A percentile compares a stretch with the other conserved stretches of the same genome.
Evolutionary conservation across 2,888 invertebrate genomes (phyloP).

Genomic region (Pherbina coryleti): DNA sequence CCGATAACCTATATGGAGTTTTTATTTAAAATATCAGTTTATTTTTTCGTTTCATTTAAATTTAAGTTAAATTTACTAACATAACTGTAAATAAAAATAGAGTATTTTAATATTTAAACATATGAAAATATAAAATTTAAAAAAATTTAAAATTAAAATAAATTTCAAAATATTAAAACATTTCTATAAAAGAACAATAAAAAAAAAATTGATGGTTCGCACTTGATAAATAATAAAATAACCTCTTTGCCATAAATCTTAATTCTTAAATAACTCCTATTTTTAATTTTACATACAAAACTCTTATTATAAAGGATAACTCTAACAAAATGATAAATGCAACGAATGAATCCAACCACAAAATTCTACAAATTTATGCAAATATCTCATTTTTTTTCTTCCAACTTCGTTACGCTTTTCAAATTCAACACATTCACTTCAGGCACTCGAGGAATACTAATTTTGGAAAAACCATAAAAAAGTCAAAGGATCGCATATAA

Average conservation of each 20-base stretch:
- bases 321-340: not conserved
- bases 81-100: too few relatives aligned
- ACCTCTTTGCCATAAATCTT: not conserved
- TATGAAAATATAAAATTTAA: too few relatives aligned
- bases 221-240: too few relatives aligned
- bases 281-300: not conserved
- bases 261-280: not conserved
- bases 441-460: not conserved
- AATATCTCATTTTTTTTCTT: not conserved
- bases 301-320: not conserved
- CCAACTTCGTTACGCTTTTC: not conserved
- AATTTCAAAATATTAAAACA: too few relatives aligned
- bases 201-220: too few relatives aligned
- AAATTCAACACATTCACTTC: not conserved
- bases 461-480: not conserved
- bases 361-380: not conserved
- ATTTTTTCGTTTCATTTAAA: too few relatives aligned
- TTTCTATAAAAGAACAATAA: too few relatives aligned
- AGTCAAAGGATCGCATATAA: not conserved
- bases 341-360: not conserved
- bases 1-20: too few relatives aligned
- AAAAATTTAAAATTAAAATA: too few relatives aligned
- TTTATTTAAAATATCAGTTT: not conserved
- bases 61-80: too few relatives aligned
- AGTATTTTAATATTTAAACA: too few relatives aligned